Evolutionary conservation across 2,113 vertebrate species (phyloP), one percentile per base, ranked within the genome.

Genomic region (Bujurquina vittata): DNA sequence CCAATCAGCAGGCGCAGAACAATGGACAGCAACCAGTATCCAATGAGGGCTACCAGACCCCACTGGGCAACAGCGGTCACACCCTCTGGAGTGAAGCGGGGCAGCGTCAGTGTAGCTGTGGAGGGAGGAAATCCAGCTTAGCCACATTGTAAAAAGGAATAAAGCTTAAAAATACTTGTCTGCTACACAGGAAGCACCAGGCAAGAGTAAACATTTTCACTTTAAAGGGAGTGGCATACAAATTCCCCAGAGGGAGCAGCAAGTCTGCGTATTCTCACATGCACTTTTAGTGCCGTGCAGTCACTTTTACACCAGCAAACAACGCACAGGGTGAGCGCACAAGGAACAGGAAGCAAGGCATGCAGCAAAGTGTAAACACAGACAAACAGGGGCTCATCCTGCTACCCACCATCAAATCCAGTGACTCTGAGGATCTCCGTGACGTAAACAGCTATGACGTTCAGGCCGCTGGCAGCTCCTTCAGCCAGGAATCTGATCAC

Each of bases 401-500:
- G 20, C 33, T 63, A 94, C 95, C 82, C 84, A 95, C 95, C 94
- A 14, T 94, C 91, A 10, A 95, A 85, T 85, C 95, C 95, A 4
- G 92, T 95, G 57, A 94, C 95, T 80, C 95, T 86, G 80, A 95
- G 94, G 80, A 96, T 95, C 92, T 95, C 95, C 7, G 94, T 89
- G 77, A 95, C 86, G 37, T 95, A 96, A 33, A 95, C 95, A 7
- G 94, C 94, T 10, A 96, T 95, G 88, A 96, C 95, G 3, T 96
- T 96, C 59, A 96, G 93, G 84, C 95, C 95, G 15, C 94, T 95
- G 75, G 95, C 95, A 49, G 94, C 95, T 46, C 95, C 95, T 83
- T 96, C 95, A 20, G 95, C 94, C 72, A 96, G 61, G 88, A 94
- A 94, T 59, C 88, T 85, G 85, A 96, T 93, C 78, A 92, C 89